phyloP scores from a whole-genome alignment of 2,888 invertebrate species.

The Brachyopa scutellaris region DNA sequence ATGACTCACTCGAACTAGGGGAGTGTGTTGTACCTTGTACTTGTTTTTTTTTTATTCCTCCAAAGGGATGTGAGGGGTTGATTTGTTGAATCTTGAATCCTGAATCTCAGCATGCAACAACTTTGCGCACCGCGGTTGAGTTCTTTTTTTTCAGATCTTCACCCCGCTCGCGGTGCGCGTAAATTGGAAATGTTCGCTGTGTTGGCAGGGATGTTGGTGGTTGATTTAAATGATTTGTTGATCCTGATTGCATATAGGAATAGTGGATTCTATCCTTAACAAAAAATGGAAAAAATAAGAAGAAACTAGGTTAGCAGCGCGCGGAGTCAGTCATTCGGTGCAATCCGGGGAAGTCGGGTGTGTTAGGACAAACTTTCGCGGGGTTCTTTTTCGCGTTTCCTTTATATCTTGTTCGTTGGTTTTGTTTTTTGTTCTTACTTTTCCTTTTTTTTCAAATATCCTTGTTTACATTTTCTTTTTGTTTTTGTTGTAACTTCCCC shows the following conservation, averaged over 20 bases:
- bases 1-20: slow-evolving; percentile 46
- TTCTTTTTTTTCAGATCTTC: slow-evolving; percentile 1
- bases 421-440: slow-evolving; percentile 40
- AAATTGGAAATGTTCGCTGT: slow-evolving; percentile 9
- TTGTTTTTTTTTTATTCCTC: not conserved
- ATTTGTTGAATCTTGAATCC: slow-evolving; percentile 33
- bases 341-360: slow-evolving; percentile 81
- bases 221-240: slow-evolving; percentile 57
- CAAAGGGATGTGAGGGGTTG: slow-evolving; percentile 30
- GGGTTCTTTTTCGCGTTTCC: slow-evolving; percentile 34
- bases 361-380: slow-evolving; percentile 65
- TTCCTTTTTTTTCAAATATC: slow-evolving; percentile 33
- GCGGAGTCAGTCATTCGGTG: slow-evolving; percentile 79
- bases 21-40: slow-evolving; percentile 19
- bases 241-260: slow-evolving; percentile 31
- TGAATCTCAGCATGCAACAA: slow-evolving; percentile 49
- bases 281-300: not conserved
- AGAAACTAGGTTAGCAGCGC: slow-evolving; percentile 63
- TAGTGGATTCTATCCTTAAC: slow-evolving; percentile 28
- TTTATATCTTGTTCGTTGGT: slow-evolving; percentile 40
- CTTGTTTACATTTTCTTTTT: not conserved
- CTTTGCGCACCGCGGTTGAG: slow-evolving; percentile 28
- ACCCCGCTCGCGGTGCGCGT: slow-evolving; percentile 60
- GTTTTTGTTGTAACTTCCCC: not conserved
- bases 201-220: slow-evolving; percentile 65